Conservation (phyloP, 2,888 invertebrate species). For the Oscheius onirici region DNA sequence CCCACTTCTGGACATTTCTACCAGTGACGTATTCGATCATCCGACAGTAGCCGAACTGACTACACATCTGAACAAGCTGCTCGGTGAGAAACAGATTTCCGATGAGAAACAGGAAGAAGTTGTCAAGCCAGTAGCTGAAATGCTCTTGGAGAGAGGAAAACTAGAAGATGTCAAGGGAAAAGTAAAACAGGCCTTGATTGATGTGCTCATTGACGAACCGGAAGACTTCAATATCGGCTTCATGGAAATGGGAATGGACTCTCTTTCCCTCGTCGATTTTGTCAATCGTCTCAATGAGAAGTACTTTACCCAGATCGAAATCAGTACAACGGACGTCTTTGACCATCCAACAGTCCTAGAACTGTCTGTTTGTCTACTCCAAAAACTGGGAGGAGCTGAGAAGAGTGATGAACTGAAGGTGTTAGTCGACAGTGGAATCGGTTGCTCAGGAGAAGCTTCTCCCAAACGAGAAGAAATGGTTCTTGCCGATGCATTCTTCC, state of each 20-base stretch:
- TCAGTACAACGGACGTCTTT: slow-evolving; percentile 54
- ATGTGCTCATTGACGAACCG: slow-evolving; percentile 16
- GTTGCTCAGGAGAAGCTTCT: slow-evolving; percentile 4
- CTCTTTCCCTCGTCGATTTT: slow-evolving; percentile 63
- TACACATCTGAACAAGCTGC: not conserved
- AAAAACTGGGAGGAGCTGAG: not conserved
- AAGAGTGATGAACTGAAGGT: not conserved
- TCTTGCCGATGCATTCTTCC: slow-evolving; percentile 16
- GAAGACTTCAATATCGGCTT: slow-evolving; percentile 37
- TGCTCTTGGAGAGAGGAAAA: not conserved
- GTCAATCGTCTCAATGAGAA: slow-evolving; percentile 56
- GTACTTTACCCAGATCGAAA: slow-evolving; percentile 40
- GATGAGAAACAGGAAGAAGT: slow-evolving; percentile 3
- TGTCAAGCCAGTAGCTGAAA: not conserved
- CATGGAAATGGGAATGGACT: slow-evolving; percentile 67
- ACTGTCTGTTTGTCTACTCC: slow-evolving; percentile 2
- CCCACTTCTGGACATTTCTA: slow-evolving; percentile 39
- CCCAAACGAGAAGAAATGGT: not conserved
- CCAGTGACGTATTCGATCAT: slow-evolving; percentile 47
- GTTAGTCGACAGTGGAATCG: slow-evolving; percentile 1
- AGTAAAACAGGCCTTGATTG: slow-evolving; percentile 7
- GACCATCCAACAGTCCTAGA: slow-evolving; percentile 51
- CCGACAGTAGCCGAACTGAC: slow-evolving; percentile 38
- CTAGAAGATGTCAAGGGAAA: slow-evolving; percentile 25
- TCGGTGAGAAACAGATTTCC: not conserved